phyloP scores from a whole-genome alignment of 2,888 invertebrate genomes.

The Pecten maximus region DNA sequence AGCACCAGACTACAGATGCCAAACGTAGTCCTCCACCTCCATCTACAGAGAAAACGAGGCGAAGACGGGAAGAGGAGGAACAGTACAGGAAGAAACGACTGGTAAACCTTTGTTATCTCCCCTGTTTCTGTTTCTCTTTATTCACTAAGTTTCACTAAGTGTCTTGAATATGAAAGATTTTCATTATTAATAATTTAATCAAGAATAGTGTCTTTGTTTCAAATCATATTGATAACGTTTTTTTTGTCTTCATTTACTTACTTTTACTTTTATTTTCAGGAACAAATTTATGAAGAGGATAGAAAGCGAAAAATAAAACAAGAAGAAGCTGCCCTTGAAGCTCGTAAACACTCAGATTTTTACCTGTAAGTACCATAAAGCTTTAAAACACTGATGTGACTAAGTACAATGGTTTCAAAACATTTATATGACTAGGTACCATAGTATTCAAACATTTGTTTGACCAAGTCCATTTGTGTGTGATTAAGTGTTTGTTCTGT shows the following conservation, averaged over 20 bases:
- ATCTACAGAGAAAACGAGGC: slow-evolving; percentile 65
- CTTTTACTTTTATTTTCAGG: slow-evolving; percentile 83
- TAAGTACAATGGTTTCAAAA: slow-evolving; percentile 19
- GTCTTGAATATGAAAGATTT: background rate
- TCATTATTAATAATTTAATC: background rate
- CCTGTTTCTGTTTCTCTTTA: background rate
- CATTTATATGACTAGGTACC: background rate
- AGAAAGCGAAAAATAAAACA: slow-evolving; percentile 94
- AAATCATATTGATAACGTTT: background rate
- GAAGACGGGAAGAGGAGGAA: slow-evolving; percentile 76
- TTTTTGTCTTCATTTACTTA: background rate
- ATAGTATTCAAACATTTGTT: background rate
- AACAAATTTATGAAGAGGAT: slow-evolving; percentile 90
- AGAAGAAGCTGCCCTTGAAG: slow-evolving; percentile 96
- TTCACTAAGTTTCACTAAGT: too few species aligned
- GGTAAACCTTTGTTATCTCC: slow-evolving; percentile 63
- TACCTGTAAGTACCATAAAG: slow-evolving; percentile 81
- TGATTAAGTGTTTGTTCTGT: background rate
- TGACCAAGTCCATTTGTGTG: background rate
- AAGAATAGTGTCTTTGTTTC: background rate
- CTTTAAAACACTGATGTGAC: background rate
- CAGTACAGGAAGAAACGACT: slow-evolving; percentile 76
- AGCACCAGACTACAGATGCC: slow-evolving; percentile 76
- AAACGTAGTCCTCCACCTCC: slow-evolving; percentile 55
- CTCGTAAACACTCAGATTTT: slow-evolving; percentile 95